phyloP scores from a whole-genome alignment of 2,888 invertebrate genomes.

The Argyresthia albistria region DNA sequence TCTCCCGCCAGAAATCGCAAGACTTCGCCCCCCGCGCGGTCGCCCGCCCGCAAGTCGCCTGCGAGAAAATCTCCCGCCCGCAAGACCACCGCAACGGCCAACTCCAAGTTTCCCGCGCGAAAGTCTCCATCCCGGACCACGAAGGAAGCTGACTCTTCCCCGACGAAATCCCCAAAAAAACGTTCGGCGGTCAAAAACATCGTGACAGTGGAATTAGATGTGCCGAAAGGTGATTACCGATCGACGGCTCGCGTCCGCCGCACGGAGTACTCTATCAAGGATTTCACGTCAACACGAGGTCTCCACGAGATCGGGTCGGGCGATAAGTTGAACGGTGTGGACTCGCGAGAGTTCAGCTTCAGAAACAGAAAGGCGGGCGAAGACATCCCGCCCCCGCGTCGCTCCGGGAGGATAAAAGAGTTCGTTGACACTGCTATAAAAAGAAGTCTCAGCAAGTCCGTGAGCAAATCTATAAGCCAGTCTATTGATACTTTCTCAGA shows the following conservation, averaged over 20 bases:
- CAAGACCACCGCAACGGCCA: conserved; percentile 33
- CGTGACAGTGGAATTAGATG: conserved; percentile 29
- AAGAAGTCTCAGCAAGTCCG: conserved; percentile 45
- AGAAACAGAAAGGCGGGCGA: conserved; percentile 40
- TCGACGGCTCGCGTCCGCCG: conserved; percentile 37
- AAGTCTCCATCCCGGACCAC: conserved; percentile 53
- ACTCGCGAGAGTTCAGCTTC: conserved; percentile 32
- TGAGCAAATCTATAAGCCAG: conserved; percentile 49
- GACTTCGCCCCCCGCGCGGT: conserved; percentile 44
- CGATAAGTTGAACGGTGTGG: conserved; percentile 40
- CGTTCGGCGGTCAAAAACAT: conserved; percentile 36
- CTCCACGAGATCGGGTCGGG: conserved; percentile 24
- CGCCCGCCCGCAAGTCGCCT: conserved; percentile 62
- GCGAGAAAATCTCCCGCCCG: conserved; percentile 63
- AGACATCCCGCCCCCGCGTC: conserved; percentile 34
- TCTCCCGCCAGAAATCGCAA: conserved; percentile 58
- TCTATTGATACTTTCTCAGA: conserved; percentile 49
- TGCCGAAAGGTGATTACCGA: conserved; percentile 34
- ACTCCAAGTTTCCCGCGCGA: conserved; percentile 42
- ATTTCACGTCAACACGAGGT: conserved; percentile 22
- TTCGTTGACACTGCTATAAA: conserved; percentile 41
- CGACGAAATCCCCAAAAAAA: conserved; percentile 43
- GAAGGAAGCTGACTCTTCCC: conserved; percentile 25
- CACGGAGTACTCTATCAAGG: conserved; percentile 41
- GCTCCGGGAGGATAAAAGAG: conserved; percentile 46